Conservation (phyloP, 1,140 invertebrate genomes). For the Heterodera schachtii region DNA sequence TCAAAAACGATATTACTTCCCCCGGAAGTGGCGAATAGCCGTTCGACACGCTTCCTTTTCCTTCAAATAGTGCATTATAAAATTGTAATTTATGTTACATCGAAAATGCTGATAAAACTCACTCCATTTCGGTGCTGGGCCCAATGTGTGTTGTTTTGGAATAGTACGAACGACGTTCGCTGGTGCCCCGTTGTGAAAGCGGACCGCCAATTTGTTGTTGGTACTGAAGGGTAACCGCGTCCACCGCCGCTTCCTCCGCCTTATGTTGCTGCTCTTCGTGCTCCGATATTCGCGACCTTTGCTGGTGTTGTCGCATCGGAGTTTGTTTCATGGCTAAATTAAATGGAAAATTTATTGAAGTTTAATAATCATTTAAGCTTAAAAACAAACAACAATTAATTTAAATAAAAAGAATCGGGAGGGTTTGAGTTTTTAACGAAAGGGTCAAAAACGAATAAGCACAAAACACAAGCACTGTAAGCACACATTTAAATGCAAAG, state of each 20-base stretch:
- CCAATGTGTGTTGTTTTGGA: slow-evolving; percentile 24
- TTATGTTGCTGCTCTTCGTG: slow-evolving; percentile 26
- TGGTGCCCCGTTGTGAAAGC: slow-evolving; percentile 33
- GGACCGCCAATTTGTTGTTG: slow-evolving; percentile 32
- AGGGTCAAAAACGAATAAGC: too few species aligned
- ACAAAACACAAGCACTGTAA: background rate
- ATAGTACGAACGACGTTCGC: slow-evolving; percentile 44
- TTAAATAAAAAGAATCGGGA: too few species aligned
- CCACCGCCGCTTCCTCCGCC: background rate
- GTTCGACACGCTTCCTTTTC: slow-evolving; percentile 48
- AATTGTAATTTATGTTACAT: background rate
- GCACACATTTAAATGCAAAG: background rate
- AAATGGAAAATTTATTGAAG: too few species aligned
- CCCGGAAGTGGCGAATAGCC: slow-evolving; percentile 35
- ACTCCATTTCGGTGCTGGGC: slow-evolving; percentile 36
- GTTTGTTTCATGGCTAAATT: slow-evolving; percentile 49
- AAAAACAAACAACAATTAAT: too few species aligned
- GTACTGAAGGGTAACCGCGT: background rate
- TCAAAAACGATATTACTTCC: background rate
- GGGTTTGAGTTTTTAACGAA: too few species aligned
- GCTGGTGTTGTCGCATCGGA: slow-evolving; percentile 36
- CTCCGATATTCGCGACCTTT: slow-evolving; percentile 5
- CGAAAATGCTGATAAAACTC: slow-evolving; percentile 11
- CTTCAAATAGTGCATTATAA: slow-evolving; percentile 29
- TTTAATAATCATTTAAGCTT: too few species aligned